Evolutionary conservation across 2,888 invertebrate species (phyloP), one percentile per base, ranked within the genome.

Genomic region (Ashinkailepas kermadecensis): DNA sequence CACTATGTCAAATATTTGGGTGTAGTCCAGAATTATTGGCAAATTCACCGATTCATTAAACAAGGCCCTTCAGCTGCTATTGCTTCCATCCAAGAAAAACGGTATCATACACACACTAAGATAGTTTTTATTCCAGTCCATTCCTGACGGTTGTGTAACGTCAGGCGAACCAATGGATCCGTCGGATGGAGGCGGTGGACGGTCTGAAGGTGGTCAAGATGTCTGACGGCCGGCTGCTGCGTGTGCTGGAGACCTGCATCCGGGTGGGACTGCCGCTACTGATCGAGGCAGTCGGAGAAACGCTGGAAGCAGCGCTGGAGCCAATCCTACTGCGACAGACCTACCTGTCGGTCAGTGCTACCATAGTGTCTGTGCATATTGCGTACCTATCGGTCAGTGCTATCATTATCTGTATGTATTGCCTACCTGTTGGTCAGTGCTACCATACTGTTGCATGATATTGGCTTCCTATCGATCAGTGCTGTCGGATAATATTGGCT

Each of bases 141-240:
- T 39, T 39, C 39, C 39, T 39, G 39, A 39, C 39, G 39, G 39
- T 39, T 39, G 39, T 39, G 39, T 39, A 4, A 82, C 96, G 93
- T 78, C 96, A 96, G 90, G 96, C 97, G 0, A 97, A 95, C 88
- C 96, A 95, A 87, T 97, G 97, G 97, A 91, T 97, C 23, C 95
- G 95, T 88, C 95, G 94, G 86, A 93, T 96, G 92, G 97, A 97
- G 87, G 93, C 93, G 82, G 90, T 91, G n/a, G 95, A 95, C 87
- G 90, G 92, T 84, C 88, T 97, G 57, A 90, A 90, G 84, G 92
- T 96, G 18, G 92, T 97, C 82, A 96, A 96, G 87, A 90, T 95
- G 84, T 92, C 94, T 0, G 96, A 97, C 88, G 84, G 90, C 3
- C 94, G 94, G 88, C 97, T 96, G 88, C 90, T 94, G 84, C 89